phyloP scores from a whole-genome alignment of 2,113 vertebrate genomes.

The Hepsetus odoe region DNA sequence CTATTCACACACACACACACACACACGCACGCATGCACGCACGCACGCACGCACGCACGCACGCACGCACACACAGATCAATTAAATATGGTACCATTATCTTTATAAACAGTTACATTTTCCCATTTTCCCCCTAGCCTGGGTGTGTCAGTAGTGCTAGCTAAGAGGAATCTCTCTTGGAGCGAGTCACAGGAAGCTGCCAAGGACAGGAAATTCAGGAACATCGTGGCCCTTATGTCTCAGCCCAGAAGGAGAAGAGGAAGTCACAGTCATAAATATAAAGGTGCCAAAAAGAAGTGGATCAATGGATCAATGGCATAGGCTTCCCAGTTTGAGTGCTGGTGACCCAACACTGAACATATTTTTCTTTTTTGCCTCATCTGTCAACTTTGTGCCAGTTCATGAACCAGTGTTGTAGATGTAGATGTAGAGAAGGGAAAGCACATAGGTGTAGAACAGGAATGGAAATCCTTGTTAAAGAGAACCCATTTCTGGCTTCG shows the following conservation, averaged over 20 bases:
- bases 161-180: neutral
- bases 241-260: neutral
- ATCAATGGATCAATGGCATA: neutral
- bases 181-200: neutral
- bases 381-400: too few species aligned
- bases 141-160: neutral
- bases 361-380: too few species aligned
- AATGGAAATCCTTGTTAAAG: too few species aligned
- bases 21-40: conserved; percentile 8
- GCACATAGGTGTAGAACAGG: too few species aligned
- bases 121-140: conserved; percentile 3
- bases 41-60: conserved; percentile 19
- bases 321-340: too few species aligned
- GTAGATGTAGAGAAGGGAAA: too few species aligned
- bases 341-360: too few species aligned
- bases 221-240: neutral
- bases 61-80: conserved; percentile 27
- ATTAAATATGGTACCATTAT: conserved; percentile 25
- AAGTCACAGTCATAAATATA: neutral
- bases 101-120: conserved; percentile 16
- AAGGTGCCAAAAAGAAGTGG: neutral
- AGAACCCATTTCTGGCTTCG: too few species aligned
- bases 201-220: neutral
- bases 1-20: too few species aligned
- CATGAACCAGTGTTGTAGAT: too few species aligned